Conservation (phyloP, 2,888 invertebrate genomes). For the Synergus japonicus region DNA sequence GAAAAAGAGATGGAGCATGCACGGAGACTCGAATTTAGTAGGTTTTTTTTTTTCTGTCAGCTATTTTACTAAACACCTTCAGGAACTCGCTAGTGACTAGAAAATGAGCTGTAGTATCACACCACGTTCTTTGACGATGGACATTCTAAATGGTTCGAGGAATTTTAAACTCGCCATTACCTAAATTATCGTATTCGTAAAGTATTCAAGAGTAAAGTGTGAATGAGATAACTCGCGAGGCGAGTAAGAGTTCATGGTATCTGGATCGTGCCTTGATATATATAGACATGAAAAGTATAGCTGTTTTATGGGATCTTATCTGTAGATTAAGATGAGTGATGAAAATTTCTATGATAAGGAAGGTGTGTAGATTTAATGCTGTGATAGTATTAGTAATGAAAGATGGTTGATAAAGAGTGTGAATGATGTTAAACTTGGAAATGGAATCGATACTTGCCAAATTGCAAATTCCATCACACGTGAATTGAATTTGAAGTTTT, state of each 20-base stretch:
- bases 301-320: neutral
- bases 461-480: too few species aligned
- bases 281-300: neutral
- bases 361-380: too few species aligned
- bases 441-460: too few species aligned
- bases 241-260: neutral
- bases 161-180: slow-evolving; percentile 38
- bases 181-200: slow-evolving; percentile 35
- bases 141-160: slow-evolving; percentile 27
- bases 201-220: slow-evolving; percentile 32
- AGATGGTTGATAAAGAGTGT: too few species aligned
- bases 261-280: slow-evolving; percentile 7
- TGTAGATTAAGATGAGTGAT: neutral
- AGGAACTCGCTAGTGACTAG: slow-evolving; percentile 13
- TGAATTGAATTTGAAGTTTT: too few species aligned
- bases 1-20: slow-evolving; percentile 61
- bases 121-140: neutral
- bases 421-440: too few species aligned
- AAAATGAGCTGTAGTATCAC: slow-evolving; percentile 28
- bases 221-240: slow-evolving; percentile 35
- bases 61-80: neutral
- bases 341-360: too few species aligned
- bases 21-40: slow-evolving; percentile 44
- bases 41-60: slow-evolving; percentile 39
- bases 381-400: too few species aligned